Percentiles rank a stretch among this genome's conserved stretches.
phyloP scores from a whole-genome alignment of 2,113 vertebrate species.

The Cnemophilus loriae region DNA sequence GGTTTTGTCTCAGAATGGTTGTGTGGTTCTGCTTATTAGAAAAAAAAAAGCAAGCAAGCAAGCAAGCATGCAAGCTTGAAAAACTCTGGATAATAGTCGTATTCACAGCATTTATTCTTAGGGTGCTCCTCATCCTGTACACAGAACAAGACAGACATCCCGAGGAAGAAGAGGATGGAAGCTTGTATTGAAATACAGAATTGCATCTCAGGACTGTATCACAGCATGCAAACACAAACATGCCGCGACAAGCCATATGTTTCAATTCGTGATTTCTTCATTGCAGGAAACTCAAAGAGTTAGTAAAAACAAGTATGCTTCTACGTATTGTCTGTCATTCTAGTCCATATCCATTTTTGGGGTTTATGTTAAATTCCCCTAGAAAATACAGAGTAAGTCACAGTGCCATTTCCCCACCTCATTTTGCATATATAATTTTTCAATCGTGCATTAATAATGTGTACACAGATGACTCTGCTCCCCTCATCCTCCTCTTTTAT shows the following conservation, averaged over 20 bases:
- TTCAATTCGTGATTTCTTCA: background rate
- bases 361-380: background rate
- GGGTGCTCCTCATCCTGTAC: background rate
- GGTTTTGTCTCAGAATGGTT: background rate
- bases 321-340: background rate
- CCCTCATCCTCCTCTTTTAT: background rate
- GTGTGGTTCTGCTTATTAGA: background rate
- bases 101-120: background rate
- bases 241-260: background rate
- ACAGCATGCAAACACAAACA: background rate
- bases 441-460: background rate
- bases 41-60: too few species aligned
- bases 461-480: background rate
- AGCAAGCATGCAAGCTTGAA: background rate
- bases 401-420: background rate
- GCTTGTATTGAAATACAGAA: background rate
- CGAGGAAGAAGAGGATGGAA: fast-evolving
- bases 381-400: background rate
- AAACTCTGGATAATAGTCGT: background rate
- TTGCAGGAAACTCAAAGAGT: background rate
- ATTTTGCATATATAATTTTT: background rate
- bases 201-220: background rate
- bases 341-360: background rate
- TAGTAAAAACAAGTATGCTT: background rate
- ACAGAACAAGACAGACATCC: background rate